Conservation (phyloP, 2,888 invertebrate genomes). For the Hypomecis atomaria region DNA sequence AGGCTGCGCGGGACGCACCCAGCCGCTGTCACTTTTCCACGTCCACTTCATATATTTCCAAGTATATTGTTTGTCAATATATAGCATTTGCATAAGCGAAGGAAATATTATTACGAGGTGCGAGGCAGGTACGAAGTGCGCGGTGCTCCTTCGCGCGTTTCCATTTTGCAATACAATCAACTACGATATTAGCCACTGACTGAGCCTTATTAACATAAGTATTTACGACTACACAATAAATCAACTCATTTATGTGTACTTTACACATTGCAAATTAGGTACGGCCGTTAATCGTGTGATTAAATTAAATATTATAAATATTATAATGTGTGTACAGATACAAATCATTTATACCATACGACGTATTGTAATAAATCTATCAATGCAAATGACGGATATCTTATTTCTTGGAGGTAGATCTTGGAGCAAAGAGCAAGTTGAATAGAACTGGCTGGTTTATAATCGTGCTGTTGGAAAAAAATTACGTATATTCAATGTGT, state of each 20-base stretch:
- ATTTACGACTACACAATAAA: constrained; percentile 74
- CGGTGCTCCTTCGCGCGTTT: constrained; percentile 55
- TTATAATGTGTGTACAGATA: constrained; percentile 38
- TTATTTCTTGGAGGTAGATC: constrained; percentile 27
- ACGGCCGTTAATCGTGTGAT: constrained; percentile 60
- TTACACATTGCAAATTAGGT: constrained; percentile 67
- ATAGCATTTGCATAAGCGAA: constrained; percentile 73
- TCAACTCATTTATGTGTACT: constrained; percentile 72
- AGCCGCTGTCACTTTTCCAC: constrained; percentile 67
- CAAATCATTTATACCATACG: constrained; percentile 38
- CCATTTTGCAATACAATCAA: constrained; percentile 78
- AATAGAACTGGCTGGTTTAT: background rate
- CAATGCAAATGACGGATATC: constrained; percentile 40
- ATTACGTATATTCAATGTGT: background rate
- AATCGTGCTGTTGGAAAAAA: background rate
- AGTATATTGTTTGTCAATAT: constrained; percentile 76
- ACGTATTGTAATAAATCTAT: constrained; percentile 37
- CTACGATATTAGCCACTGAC: constrained; percentile 58
- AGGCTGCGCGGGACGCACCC: constrained; percentile 49
- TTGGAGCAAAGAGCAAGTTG: constrained; percentile 20
- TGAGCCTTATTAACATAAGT: constrained; percentile 74
- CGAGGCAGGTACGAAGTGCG: constrained; percentile 27
- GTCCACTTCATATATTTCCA: constrained; percentile 72
- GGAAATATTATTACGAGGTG: constrained; percentile 63
- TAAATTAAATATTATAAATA: constrained; percentile 54